Evolutionary conservation across 1,140 invertebrate genomes (phyloP), one percentile per base, ranked within the genome.

Genomic region (Drosophila sproati): DNA sequence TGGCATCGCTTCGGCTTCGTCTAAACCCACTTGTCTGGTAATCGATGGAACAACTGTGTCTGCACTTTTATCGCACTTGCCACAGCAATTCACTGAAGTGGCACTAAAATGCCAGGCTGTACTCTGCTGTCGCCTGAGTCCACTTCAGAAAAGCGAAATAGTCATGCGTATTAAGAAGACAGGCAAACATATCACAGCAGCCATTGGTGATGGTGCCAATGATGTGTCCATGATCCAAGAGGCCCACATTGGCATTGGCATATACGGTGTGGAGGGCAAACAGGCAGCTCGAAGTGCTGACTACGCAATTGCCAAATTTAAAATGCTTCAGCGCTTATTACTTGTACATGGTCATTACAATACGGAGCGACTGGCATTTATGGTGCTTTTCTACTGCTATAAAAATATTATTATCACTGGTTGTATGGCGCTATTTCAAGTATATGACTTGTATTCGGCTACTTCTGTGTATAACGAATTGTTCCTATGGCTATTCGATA

Each of bases 371-470:
- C 93, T 98, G 10, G 94, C 96, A 2, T 95, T 94, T 8, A 93
- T 98, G 64, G 95, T 97, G 54, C 95, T 96, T 34, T 98, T 96
- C 78, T 98, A 97, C 90, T 98, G 98, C 92, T 98, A 98, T 91
- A 98, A 98, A 91, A 96, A 96, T 90, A 82, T 96, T 12, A 93
- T 95, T 3, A 95, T 96, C 47, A 95, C 96, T 6, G 81, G 88
- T 2, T 86, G 85, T 47, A 85, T 91, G 93, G 72, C 96, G 67
- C 92, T 96, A 68, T 94, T 95, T 85, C 93, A 95, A 93, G 90
- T 94, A 39, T 93, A 94, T 54, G 94, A 93, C 8, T 93, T 93
- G 41, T 95, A 94, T 77, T 95, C 95, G 6, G 94, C 94, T 1
- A 95, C 95, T 76, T 94, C 94, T 12, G 92, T 96, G 10, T 96